A percentile compares a stretch with the other conserved stretches of the same genome.
Evolutionary conservation across 2,113 vertebrate genomes (phyloP).

Genomic region (Sander vitreus): DNA sequence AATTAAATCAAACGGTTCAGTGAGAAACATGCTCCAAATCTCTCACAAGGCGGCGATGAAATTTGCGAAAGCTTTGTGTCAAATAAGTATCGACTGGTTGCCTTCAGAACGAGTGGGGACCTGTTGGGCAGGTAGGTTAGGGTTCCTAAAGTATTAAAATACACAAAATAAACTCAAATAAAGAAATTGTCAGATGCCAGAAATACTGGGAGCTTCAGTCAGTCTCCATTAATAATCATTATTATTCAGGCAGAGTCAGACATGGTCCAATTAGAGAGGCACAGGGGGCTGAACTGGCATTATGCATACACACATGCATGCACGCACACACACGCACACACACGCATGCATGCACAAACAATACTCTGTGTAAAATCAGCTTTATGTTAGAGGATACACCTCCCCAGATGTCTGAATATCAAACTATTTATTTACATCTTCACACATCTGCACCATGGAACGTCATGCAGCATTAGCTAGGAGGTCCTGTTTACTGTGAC

Average conservation of each 20-base stretch:
- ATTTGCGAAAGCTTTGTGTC: not conserved
- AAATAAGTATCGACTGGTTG: not conserved
- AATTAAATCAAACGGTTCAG: slow-evolving; percentile 2
- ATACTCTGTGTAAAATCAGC: no score
- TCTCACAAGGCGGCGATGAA: not conserved
- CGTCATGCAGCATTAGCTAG: no score
- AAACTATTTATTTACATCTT: no score
- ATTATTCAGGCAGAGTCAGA: not conserved
- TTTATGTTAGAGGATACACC: no score
- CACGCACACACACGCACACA: no score
- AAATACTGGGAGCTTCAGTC: not conserved
- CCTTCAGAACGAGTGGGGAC: not conserved
- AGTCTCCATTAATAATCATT: not conserved
- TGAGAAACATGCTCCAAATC: not conserved
- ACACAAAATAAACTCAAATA: not conserved
- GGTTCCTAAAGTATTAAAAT: not conserved
- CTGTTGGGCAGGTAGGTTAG: not conserved
- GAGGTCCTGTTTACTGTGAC: no score
- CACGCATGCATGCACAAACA: no score
- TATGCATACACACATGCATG: not conserved
- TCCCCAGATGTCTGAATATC: no score
- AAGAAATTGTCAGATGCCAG: not conserved
- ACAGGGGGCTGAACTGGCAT: not conserved
- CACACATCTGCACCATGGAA: no score
- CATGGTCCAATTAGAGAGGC: not conserved